phyloP scores from a whole-genome alignment of 2,113 vertebrate genomes.

The Apodemus speciosus region DNA sequence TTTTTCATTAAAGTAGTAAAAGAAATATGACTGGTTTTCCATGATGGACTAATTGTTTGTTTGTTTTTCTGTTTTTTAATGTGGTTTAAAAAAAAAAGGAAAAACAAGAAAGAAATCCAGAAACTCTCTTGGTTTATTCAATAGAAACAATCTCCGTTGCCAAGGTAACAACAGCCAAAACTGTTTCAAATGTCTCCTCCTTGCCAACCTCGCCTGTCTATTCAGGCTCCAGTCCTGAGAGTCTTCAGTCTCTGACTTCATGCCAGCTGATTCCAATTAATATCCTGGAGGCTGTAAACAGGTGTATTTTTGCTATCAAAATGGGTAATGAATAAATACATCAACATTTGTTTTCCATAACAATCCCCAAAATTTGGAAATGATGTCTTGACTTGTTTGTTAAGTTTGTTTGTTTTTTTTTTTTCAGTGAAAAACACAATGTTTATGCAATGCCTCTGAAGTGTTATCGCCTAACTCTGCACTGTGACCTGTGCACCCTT shows the following conservation, averaged over 20 bases:
- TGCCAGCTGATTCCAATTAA: slow-evolving; percentile 52
- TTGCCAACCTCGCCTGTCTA: slow-evolving; percentile 2
- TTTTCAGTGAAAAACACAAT: neutral
- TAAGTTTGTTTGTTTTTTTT: neutral
- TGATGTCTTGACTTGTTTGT: neutral
- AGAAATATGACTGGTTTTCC: slow-evolving; percentile 38
- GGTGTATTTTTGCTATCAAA: slow-evolving; percentile 6
- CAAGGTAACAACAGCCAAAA: slow-evolving; percentile 47
- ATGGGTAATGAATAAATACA: neutral
- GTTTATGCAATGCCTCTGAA: neutral
- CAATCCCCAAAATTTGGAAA: neutral
- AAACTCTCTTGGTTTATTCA: slow-evolving; percentile 17
- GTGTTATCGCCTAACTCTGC: neutral
- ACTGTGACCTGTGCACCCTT: neutral
- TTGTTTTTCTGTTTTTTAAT: slow-evolving; percentile 4
- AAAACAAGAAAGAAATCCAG: neutral
- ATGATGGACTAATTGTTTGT: neutral
- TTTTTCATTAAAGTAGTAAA: slow-evolving; percentile 44
- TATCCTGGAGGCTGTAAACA: neutral
- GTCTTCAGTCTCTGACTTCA: neutral
- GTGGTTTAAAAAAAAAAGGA: neutral
- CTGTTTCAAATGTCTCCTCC: neutral
- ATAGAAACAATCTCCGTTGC: slow-evolving; percentile 51
- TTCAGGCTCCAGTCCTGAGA: neutral
- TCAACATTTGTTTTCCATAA: slow-evolving; percentile 27